A percentile compares a stretch with the other conserved stretches of the same genome.
Conservation (phyloP, 1,140 invertebrate species). For the Periplaneta americana region DNA sequence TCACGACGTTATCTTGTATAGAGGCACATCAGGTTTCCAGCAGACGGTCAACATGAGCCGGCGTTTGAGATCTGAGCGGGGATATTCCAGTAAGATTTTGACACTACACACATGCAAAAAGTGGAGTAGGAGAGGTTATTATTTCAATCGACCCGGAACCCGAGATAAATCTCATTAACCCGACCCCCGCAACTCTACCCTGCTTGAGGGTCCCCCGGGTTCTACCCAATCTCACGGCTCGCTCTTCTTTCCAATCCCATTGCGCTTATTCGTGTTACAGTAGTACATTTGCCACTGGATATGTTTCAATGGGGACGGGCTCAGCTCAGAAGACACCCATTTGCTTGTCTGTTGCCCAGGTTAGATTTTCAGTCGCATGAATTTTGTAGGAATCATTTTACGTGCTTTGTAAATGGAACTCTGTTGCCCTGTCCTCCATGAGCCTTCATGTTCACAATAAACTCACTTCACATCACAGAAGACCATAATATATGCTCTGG, state of each 20-base stretch:
- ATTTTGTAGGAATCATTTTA: background rate
- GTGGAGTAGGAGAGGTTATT: background rate
- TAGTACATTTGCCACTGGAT: too few relatives aligned
- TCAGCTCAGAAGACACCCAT: background rate
- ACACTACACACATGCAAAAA: background rate
- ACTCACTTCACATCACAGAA: too few relatives aligned
- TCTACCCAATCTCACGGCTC: too few relatives aligned
- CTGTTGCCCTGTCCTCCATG: background rate
- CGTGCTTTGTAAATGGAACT: background rate
- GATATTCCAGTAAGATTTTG: too few relatives aligned
- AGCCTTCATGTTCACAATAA: too few relatives aligned
- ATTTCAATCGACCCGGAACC: background rate
- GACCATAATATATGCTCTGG: too few relatives aligned
- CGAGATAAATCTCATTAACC: background rate
- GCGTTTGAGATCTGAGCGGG: too few relatives aligned
- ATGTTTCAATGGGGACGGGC: too few relatives aligned
- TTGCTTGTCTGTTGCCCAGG: background rate
- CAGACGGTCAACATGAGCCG: too few relatives aligned
- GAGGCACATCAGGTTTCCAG: too few relatives aligned
- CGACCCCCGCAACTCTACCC: background rate
- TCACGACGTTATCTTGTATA: too few relatives aligned
- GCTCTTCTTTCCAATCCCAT: background rate
- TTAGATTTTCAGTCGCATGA: background rate
- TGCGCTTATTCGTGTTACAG: background rate
- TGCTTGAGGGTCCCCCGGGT: background rate